Conservation (phyloP, 2,113 vertebrate species). For the Rousettus leschenaultii region DNA sequence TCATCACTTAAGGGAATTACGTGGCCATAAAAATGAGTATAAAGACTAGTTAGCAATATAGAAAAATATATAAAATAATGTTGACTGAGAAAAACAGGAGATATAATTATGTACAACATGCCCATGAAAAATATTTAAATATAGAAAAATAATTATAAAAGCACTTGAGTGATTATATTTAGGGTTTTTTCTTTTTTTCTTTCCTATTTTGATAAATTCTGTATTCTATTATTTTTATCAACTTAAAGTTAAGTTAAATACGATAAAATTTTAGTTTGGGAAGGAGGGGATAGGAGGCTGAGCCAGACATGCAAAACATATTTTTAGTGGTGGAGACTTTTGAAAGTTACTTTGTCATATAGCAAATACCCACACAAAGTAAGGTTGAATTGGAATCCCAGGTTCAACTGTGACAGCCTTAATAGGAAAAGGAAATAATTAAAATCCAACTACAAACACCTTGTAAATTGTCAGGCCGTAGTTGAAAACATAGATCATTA, state of each 20-base stretch:
- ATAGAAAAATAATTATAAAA: background rate
- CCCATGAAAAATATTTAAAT: background rate
- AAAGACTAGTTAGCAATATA: background rate
- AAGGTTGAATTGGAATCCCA: background rate
- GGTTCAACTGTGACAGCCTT: background rate
- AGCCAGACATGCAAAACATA: background rate
- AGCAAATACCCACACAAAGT: background rate
- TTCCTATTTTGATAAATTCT: background rate
- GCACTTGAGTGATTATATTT: background rate
- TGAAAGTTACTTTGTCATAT: background rate
- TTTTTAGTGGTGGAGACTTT: background rate
- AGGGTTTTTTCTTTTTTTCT: background rate
- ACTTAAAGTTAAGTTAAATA: slow-evolving; percentile 4
- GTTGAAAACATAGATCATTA: background rate
- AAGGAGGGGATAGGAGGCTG: background rate
- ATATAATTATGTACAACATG: background rate
- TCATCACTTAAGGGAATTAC: background rate
- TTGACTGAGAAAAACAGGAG: background rate
- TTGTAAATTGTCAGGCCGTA: background rate
- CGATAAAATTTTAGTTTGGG: background rate
- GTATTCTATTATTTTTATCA: slow-evolving; percentile 10
- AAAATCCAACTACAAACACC: background rate
- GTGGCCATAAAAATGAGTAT: background rate
- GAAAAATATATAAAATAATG: background rate
- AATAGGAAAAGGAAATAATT: background rate